Evolutionary conservation across 1,140 invertebrate genomes (phyloP).

Genomic region (Pristionchus pacificus): DNA sequence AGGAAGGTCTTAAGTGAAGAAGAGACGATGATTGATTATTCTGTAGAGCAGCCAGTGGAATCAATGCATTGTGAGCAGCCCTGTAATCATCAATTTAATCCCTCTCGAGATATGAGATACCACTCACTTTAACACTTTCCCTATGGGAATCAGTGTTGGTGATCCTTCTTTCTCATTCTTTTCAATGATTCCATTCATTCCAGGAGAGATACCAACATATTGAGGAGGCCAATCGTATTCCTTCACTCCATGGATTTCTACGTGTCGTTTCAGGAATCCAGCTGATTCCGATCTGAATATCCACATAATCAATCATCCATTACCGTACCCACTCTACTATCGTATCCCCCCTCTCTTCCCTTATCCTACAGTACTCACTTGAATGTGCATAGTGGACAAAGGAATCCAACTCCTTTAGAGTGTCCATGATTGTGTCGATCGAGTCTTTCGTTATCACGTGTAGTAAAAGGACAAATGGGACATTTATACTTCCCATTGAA

Average conservation of each 20-base stretch:
- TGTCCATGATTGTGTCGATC: slow-evolving; percentile 1
- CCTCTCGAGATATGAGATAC: not conserved
- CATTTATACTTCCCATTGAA: not conserved
- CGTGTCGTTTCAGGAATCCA: slow-evolving; percentile 17
- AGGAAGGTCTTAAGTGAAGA: not conserved
- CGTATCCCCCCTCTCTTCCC: too few species aligned
- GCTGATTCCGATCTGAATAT: slow-evolving; percentile 5
- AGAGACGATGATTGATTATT: not conserved
- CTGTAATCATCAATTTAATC: not conserved
- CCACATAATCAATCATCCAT: not conserved
- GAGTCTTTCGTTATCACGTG: not conserved
- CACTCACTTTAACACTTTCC: not conserved
- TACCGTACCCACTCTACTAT: not conserved
- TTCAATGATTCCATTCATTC: not conserved
- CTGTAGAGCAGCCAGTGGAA: not conserved
- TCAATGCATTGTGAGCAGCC: not conserved
- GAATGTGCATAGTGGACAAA: not conserved
- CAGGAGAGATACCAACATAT: not conserved
- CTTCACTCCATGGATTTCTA: slow-evolving; percentile 4
- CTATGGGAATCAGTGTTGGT: not conserved
- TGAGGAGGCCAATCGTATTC: slow-evolving; percentile 10
- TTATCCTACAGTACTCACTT: slow-evolving; percentile 3
- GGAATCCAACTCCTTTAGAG: not conserved
- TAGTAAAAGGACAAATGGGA: not conserved
- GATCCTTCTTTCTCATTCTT: not conserved